Percentiles rank a stretch among this genome's conserved stretches.
Evolutionary conservation across 2,797 vertebrate species (phyloP).

Genomic region (Pipistrellus pipistrellus): DNA sequence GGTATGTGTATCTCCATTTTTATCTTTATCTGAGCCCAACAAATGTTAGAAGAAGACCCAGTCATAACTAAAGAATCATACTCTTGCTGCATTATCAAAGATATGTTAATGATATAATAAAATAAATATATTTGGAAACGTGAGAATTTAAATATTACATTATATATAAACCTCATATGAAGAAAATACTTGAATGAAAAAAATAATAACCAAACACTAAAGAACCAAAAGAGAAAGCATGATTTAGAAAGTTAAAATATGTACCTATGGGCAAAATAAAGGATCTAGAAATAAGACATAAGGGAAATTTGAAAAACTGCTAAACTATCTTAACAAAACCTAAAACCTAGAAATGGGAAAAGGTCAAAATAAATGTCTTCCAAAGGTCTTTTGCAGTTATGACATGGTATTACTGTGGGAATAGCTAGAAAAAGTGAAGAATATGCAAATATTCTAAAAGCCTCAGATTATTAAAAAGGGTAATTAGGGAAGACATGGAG

Average conservation of each 20-base stretch:
- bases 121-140: neutral
- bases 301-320: neutral
- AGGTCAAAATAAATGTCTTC: neutral
- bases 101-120: neutral
- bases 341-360: neutral
- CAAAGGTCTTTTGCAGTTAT: neutral
- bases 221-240: slow-evolving; percentile 11
- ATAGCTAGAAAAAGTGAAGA: neutral
- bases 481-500: neutral
- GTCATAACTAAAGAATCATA: neutral
- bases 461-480: neutral
- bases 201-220: neutral
- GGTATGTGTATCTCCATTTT: neutral
- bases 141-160: neutral
- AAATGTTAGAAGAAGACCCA: neutral
- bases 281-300: neutral
- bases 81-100: neutral
- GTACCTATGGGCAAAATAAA: neutral
- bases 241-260: neutral
- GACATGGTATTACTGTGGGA: neutral
- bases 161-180: neutral
- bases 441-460: neutral
- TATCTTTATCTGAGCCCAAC: neutral
- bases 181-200: neutral
- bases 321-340: neutral